Percentiles rank a stretch among this genome's conserved stretches.
These are phyloP conservation scores for Xyrauchen texanus DNA, from an alignment of 2,113 vertebrate genomes.

Conservation along the genomic window DNA sequence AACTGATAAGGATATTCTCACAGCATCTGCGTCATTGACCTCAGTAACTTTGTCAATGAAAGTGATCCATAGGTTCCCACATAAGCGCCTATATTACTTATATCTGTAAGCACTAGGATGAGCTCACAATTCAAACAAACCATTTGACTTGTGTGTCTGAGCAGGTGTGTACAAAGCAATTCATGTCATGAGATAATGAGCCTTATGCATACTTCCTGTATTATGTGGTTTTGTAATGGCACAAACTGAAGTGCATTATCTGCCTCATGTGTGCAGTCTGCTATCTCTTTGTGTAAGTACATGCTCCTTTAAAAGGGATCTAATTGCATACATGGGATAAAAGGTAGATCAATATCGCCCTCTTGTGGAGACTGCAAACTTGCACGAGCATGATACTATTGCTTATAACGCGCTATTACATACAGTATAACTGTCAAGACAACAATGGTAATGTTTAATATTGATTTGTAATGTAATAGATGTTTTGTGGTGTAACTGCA, in stretches of 20 bases:
- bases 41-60: not conserved
- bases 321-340: not conserved
- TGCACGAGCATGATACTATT: not conserved
- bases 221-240: not conserved
- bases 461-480: not conserved
- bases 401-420: not conserved
- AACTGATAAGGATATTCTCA: not conserved
- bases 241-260: not conserved
- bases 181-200: not conserved
- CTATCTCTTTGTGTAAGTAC: not conserved
- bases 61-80: not conserved
- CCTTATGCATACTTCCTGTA: not conserved
- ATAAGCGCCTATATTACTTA: not conserved
- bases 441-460: not conserved
- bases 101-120: not conserved
- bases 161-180: not conserved
- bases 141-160: not conserved
- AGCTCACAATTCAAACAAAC: conserved; percentile 14
- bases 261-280: not conserved
- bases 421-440: not conserved
- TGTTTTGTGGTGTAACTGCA: conserved; percentile 55
- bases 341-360: conserved; percentile 16
- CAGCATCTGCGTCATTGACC: not conserved
- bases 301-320: not conserved
- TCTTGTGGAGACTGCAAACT: conserved; percentile 14